Percentiles rank a stretch among this genome's conserved stretches.
phyloP scores from a whole-genome alignment of 1,140 invertebrate genomes.

The Druon quercuslanigerum region DNA sequence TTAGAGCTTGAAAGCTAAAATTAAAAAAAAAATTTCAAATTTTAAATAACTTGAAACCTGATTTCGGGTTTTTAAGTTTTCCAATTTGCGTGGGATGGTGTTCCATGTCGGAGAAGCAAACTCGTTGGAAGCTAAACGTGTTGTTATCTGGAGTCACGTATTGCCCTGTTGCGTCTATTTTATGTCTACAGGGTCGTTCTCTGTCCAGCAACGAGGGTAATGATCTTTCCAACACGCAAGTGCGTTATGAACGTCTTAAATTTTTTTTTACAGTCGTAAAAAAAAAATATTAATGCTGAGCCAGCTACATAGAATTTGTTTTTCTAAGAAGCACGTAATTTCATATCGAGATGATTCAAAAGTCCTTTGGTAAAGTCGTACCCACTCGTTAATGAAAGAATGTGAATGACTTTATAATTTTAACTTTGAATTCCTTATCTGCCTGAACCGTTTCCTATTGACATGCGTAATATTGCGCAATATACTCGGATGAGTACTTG shows the following conservation, averaged over 20 bases:
- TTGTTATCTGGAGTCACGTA: slow-evolving; percentile 62
- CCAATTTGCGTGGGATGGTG: neutral
- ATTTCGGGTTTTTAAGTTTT: neutral
- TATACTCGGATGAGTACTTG: too few species aligned
- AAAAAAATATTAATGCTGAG: neutral
- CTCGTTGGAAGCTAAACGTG: slow-evolving; percentile 43
- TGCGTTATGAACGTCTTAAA: slow-evolving; percentile 2
- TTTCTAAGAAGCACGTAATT: slow-evolving; percentile 7
- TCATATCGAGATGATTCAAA: neutral
- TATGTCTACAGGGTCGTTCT: slow-evolving; percentile 44
- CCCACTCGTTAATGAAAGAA: too few species aligned
- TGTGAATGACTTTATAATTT: too few species aligned
- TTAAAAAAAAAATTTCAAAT: neutral
- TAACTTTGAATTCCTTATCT: too few species aligned
- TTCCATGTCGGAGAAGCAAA: slow-evolving; percentile 2
- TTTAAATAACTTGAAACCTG: neutral
- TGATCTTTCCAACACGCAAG: slow-evolving; percentile 40
- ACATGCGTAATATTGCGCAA: too few species aligned
- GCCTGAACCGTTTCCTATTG: too few species aligned
- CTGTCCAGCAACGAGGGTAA: slow-evolving; percentile 49
- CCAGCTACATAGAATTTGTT: neutral
- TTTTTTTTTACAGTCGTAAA: slow-evolving; percentile 10
- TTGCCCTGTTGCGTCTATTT: slow-evolving; percentile 60
- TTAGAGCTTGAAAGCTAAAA: neutral
- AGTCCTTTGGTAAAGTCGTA: neutral